Evolutionary conservation across 2,797 vertebrate species (phyloP), one percentile per base, ranked within the genome.

Genomic region (Sebastes trivittatus): DNA sequence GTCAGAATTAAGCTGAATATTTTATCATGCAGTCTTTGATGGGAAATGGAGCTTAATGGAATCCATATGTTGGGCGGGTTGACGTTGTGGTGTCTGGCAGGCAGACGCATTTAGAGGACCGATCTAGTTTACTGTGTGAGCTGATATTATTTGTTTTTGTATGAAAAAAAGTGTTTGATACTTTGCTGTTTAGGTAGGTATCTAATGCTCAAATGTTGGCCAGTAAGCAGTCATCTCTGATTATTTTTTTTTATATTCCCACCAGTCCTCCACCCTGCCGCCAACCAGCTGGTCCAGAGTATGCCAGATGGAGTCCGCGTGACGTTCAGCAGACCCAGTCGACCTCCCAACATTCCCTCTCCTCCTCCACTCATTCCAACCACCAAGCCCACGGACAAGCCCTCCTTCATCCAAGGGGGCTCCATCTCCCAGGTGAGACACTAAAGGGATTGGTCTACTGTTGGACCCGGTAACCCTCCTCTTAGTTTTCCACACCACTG

Each of bases 351-450:
- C 95, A 97, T 97, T 96, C 96, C 96, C 65, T 97, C 96, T 89
- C 98, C 98, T 5, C 98, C 98, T 56, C 98, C 98, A 1, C 98
- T 99, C 93, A 99, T 99, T 94, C 98, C 98, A 46, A 99, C 98
- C 58, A 97, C 97, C 90, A 99, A 99, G 94, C 96, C 97, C 75
- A 96, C 97, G 7, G 98, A 99, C 94, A 99, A 99, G 89, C 98
- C 98, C 16, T 98, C 98, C 56, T 99, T 99, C 93, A 98, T 99
- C 90, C 97, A 98, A 89, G 98, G 98, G 77, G 98, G 98, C 85
- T 99, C 98, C 38, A 99, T 99, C 88, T 99, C 98, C 86, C 98
- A 98, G 97, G 98, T 99, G 94, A 92, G 94, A 23, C 62, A 34
- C 7, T 61, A 52, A 32, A 16, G 25, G 5, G 25, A 30, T n/a